A percentile compares a stretch with the other conserved stretches of the same genome.
Evolutionary conservation across 1,140 invertebrate species (phyloP).

Genomic region (Stenopsyche tienmushanensis): DNA sequence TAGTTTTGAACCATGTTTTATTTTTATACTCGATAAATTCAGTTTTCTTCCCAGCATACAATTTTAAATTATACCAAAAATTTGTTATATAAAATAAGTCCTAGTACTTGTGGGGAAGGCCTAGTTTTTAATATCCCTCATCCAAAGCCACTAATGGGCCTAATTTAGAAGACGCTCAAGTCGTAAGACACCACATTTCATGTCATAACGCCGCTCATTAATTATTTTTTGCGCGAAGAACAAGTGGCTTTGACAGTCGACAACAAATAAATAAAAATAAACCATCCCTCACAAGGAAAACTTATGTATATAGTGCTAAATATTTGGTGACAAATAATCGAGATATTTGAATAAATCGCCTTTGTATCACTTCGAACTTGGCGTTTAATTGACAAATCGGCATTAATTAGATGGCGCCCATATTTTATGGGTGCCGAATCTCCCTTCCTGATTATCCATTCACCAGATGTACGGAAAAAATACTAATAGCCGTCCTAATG

Average conservation of each 20-base stretch:
- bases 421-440: constrained; percentile 23
- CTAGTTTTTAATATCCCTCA: constrained; percentile 32
- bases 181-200: constrained; percentile 20
- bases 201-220: constrained; percentile 22
- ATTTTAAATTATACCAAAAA: no score
- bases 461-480: constrained; percentile 41
- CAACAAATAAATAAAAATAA: no score
- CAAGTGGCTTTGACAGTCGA: constrained; percentile 13
- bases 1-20: no score
- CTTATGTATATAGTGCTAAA: neutral
- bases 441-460: constrained; percentile 16
- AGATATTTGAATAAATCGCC: neutral
- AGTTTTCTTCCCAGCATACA: no score
- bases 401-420: constrained; percentile 21
- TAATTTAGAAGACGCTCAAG: constrained; percentile 29
- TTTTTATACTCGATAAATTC: no score
- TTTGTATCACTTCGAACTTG: no score
- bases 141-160: constrained; percentile 19
- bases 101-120: neutral
- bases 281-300: neutral
- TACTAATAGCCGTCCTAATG: constrained; percentile 40
- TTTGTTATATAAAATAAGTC: neutral
- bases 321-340: neutral
- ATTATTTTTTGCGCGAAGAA: constrained; percentile 24
- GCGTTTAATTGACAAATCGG: constrained; percentile 19